Conservation (phyloP, 2,113 vertebrate species). For the Uropsilus gracilis region DNA sequence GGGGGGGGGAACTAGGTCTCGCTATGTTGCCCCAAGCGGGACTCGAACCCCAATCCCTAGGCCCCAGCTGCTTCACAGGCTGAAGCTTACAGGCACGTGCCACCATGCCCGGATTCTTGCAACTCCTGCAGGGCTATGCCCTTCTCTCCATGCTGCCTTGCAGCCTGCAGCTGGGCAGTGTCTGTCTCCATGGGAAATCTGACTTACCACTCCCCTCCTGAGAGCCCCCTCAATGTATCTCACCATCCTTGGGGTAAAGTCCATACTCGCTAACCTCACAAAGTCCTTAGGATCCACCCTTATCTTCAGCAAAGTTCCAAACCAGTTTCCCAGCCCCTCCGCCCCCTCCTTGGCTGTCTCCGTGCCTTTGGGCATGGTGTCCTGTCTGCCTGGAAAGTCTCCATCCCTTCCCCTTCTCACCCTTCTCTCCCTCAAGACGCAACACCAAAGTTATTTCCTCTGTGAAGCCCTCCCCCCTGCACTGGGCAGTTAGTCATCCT, state of each 20-base stretch:
- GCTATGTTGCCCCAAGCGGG: no score
- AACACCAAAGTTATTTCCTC: conserved; percentile 60
- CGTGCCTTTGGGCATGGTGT: neutral
- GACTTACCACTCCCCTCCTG: neutral
- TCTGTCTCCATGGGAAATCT: neutral
- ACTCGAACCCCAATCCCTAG: no score
- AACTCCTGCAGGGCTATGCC: neutral
- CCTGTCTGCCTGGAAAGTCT: conserved; percentile 42
- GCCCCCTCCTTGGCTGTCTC: neutral
- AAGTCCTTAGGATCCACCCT: neutral
- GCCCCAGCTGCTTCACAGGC: no score
- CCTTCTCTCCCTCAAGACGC: conserved; percentile 38
- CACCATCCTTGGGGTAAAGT: neutral
- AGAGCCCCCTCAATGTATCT: neutral
- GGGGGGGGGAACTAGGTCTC: no score
- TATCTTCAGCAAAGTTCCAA: neutral
- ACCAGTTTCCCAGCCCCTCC: neutral
- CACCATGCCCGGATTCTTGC: neutral
- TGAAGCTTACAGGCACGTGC: no score
- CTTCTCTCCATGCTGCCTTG: neutral
- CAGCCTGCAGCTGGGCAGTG: neutral
- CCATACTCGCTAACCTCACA: neutral
- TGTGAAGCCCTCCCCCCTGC: neutral
- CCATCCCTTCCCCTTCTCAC: conserved; percentile 46
- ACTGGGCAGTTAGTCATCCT: neutral